phyloP scores from a whole-genome alignment of 2,888 invertebrate species.

The Ophion ventricosus region DNA sequence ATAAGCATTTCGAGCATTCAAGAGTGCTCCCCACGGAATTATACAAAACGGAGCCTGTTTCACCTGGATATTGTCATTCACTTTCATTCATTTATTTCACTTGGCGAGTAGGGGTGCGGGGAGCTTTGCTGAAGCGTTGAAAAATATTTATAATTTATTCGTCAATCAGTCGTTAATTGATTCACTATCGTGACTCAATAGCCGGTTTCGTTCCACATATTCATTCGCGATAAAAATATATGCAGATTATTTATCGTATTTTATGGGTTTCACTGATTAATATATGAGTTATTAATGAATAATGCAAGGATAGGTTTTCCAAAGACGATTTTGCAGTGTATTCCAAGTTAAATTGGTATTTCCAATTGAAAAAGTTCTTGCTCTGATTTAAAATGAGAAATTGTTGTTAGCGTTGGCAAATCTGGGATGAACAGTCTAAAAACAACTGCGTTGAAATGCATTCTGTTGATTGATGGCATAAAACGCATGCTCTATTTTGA shows the following conservation, averaged over 20 bases:
- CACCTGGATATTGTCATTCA: not conserved
- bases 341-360: not conserved
- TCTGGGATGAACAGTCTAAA: too few species aligned
- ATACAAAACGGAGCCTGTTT: constrained; percentile 21
- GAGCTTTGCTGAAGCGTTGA: not conserved
- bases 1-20: constrained; percentile 8
- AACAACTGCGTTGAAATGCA: too few species aligned
- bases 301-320: constrained; percentile 10
- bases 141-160: constrained; percentile 23
- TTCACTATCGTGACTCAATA: constrained; percentile 34
- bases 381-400: not conserved
- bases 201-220: not conserved
- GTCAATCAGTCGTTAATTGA: constrained; percentile 51
- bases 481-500: too few species aligned
- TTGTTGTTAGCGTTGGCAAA: not conserved
- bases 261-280: constrained; percentile 10
- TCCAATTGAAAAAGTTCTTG: not conserved
- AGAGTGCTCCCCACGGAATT: not conserved
- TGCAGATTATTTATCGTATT: not conserved
- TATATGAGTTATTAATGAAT: constrained; percentile 15
- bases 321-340: not conserved
- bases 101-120: not conserved
- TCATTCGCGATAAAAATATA: constrained; percentile 8
- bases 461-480: too few species aligned
- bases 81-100: constrained; percentile 17